Base-by-base conservation (phyloP, 2,113 vertebrate species). In the Labrus mixtus region DNA sequence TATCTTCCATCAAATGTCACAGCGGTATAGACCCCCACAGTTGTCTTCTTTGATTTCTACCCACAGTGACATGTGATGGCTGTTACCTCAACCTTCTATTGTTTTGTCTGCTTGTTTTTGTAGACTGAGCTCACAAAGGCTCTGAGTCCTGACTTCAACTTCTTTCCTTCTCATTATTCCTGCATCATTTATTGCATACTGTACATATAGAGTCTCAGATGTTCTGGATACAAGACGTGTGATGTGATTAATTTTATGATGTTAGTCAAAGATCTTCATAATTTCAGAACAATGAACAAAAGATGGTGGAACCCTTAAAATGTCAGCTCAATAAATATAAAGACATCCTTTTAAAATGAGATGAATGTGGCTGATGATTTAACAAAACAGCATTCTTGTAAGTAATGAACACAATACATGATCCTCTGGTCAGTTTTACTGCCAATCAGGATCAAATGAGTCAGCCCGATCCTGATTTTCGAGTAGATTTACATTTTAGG, bases 1-100 rank as follows among this genome's bases (percentile, higher is more conserved):
- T 77, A 57, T 73, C 69, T 51, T 33, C 70, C 48, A 46, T 68
- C 73, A 64, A 39, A 41, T 58, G 43, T 68, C 68, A 78, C 70
- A 81, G 46, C 17, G 16, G 43, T 25, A 25, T 4, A 39, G 57
- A 58, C 82, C 48, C 33, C 75, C 36, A 5, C 9, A 11, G 67
- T 43, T 15, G 16, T 45, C 54, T n/a, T 9, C 63, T 22, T 45
- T 85, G 56, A 73, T 73, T 67, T 77, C 25, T 43, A 16, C 63
- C 60, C 56, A 65, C 37, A n/a, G 56, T 50, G 53, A 76, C 65
- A 50, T 39, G 66, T 72, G 50, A 73, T 39, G 41, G 36, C 74
- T 72, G 66, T 72, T 77, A 68, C 53, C 68, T 76, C 58, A 41
- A 61, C 60, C 59, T 25, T 58, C 48, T 13, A 2, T 65, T 72